Evolutionary conservation across 2,888 invertebrate species (phyloP), one percentile per base, ranked within the genome.

Genomic region (Chrysolina americana): DNA sequence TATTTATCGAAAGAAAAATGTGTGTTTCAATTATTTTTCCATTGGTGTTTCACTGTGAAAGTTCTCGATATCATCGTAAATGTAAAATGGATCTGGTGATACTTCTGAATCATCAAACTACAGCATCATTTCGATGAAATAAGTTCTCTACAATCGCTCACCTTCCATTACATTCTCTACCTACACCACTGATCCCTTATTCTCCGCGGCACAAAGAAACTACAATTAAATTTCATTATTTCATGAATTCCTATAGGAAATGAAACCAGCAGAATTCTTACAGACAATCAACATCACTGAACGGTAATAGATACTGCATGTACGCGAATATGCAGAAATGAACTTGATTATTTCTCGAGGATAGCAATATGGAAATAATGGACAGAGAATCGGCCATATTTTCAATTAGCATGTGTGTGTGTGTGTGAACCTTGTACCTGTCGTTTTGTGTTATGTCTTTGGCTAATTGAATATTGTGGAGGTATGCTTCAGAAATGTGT

Each of bases 171-270:
- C 8, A 36, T 21, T 53, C 53, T 11, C 23, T 23, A 36, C 21
- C 36, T 71, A 23, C 65, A 28, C 23, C 65, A 41, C 65, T 65
- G 65, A n/a, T 23, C 65, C 44, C 28, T 71, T 71, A 68, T 70
- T 76, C 72, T 53, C 44, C 66, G 50, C 63, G 63, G 71, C 65
- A 41, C 53, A 41, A 68, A 41, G 36, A 47, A 71, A 74, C 68
- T 53, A 53, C 71, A 74, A 71, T 74, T 68, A 68, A 71, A 71
- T 76, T 78, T 65, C 74, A 76, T 76, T 70, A 68, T 71, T 71
- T 73, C 72, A 78, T 74, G 69, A 59, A 41, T 69, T 69, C 59
- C 59, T 59, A 36, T 69, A 56, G 65, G 65, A 48, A 65, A 65
- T 17, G 65, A 23, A 65, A 23, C 59, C 59, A 36, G 59, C 59